Evolutionary conservation across 2,888 invertebrate genomes (phyloP).

Genomic region (Nomada goodeniana): DNA sequence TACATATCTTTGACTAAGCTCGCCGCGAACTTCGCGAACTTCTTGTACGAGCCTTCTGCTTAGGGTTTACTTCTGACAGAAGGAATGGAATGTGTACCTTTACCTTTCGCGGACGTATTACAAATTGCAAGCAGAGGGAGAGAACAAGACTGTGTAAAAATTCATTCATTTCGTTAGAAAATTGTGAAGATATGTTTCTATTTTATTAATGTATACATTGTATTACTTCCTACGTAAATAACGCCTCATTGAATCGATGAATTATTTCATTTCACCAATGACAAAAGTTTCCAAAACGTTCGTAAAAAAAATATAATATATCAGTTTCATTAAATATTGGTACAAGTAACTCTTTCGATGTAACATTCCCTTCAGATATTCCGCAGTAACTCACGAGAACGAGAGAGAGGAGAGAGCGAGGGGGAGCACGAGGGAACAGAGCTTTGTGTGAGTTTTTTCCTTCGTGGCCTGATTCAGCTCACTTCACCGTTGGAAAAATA

Average conservation of each 20-base stretch:
- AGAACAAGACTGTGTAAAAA: neutral
- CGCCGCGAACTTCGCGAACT: neutral
- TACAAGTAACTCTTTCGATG: no score
- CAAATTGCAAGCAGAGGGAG: neutral
- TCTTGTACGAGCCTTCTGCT: neutral
- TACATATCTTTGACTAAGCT: neutral
- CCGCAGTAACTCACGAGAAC: no score
- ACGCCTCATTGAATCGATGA: no score
- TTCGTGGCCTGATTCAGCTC: constrained; percentile 43
- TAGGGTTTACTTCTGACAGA: neutral
- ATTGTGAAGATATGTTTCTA: no score
- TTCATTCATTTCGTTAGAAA: neutral
- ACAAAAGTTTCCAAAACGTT: no score
- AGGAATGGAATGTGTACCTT: neutral
- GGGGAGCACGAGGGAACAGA: neutral
- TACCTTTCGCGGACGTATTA: neutral
- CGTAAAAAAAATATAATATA: no score
- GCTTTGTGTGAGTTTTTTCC: constrained; percentile 22
- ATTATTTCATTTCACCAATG: no score
- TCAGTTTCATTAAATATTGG: no score
- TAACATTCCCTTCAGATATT: no score
- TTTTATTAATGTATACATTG: no score
- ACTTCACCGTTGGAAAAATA: constrained; percentile 35
- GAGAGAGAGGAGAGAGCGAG: no score
- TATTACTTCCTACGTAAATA: no score